These are phyloP conservation scores for Phengaris alcon DNA, from an alignment of 2,888 invertebrate genomes.

Conservation along the genomic window DNA sequence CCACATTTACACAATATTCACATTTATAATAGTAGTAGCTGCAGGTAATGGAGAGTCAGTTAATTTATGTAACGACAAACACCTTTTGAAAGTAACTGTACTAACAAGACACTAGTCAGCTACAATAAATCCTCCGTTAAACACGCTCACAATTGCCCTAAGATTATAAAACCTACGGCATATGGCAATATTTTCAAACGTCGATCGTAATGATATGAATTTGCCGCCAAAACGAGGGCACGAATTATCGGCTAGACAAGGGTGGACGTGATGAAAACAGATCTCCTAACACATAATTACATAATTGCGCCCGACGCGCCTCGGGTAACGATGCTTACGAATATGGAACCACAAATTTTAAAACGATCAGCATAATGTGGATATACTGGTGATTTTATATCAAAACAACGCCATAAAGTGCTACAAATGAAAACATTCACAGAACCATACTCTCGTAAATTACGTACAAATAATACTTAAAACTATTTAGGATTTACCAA, in stretches of 20 bases:
- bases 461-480: no score
- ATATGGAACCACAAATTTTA: constrained; percentile 66
- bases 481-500: no score
- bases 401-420: no score
- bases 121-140: background rate
- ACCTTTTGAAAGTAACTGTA: background rate
- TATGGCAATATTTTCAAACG: constrained; percentile 36
- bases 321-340: constrained; percentile 72
- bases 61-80: background rate
- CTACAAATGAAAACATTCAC: no score
- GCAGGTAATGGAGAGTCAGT: no score
- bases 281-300: constrained; percentile 79
- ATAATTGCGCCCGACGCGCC: constrained; percentile 72
- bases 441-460: no score
- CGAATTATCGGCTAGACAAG: constrained; percentile 76
- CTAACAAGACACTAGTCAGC: background rate
- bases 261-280: constrained; percentile 80
- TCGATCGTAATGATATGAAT: constrained; percentile 52
- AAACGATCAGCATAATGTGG: constrained; percentile 45
- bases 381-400: background rate
- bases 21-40: no score
- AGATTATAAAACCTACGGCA: constrained; percentile 30
- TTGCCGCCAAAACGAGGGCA: constrained; percentile 72
- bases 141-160: background rate
- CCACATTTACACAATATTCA: no score